Evolutionary conservation across 2,888 invertebrate species (phyloP).

Genomic region (Therioaphis trifolii): DNA sequence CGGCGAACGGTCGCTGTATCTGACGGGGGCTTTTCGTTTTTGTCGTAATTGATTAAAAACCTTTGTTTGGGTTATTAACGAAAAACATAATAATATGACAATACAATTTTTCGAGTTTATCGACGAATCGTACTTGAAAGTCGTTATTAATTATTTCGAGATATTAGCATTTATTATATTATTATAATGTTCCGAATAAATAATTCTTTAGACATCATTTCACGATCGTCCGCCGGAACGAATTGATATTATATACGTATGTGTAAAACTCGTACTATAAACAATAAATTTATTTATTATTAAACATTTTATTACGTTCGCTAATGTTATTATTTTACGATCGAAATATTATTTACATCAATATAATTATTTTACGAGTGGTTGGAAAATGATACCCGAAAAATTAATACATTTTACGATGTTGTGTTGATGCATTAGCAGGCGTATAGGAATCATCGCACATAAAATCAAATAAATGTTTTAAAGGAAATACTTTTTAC

Average conservation of each 20-base stretch:
- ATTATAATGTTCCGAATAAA: not conserved
- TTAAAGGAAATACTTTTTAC: not conserved
- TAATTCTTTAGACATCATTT: too few relatives aligned
- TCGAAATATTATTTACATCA: slow-evolving; percentile 39
- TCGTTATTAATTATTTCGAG: too few relatives aligned
- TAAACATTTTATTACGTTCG: slow-evolving; percentile 15
- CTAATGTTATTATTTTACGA: slow-evolving; percentile 51
- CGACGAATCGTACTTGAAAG: too few relatives aligned
- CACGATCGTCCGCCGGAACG: not conserved
- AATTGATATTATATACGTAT: not conserved
- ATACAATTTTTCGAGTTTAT: too few relatives aligned
- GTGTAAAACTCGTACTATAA: not conserved
- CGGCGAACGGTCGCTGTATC: too few relatives aligned
- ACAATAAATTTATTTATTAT: slow-evolving; percentile 35
- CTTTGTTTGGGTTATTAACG: too few relatives aligned
- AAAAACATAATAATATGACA: too few relatives aligned
- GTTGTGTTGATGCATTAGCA: not conserved
- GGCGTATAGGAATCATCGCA: not conserved
- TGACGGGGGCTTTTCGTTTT: too few relatives aligned
- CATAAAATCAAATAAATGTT: slow-evolving; percentile 33
- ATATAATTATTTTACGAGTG: slow-evolving; percentile 28
- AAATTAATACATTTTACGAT: not conserved
- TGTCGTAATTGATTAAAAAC: too few relatives aligned
- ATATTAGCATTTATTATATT: too few relatives aligned
- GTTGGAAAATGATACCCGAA: slow-evolving; percentile 18